Conservation (phyloP, 2,888 invertebrate species). For the Agrochola lota region DNA sequence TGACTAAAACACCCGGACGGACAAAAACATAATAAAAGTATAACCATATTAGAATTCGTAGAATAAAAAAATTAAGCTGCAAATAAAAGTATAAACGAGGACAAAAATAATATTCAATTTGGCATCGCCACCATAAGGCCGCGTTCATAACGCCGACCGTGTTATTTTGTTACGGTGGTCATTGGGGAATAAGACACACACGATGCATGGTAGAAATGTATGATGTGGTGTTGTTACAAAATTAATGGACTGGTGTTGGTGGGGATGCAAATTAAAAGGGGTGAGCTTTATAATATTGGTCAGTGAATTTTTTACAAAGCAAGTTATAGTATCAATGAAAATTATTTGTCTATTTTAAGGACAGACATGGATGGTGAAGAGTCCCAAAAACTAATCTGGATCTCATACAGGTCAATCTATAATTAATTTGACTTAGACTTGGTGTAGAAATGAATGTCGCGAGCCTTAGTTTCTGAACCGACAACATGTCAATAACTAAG, state of each 20-base stretch:
- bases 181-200: not conserved
- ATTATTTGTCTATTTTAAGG: not conserved
- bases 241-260: not conserved
- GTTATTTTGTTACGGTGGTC: constrained; percentile 10
- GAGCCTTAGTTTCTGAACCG: not conserved
- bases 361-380: too few relatives aligned
- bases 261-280: not conserved
- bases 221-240: not conserved
- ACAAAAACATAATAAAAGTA: constrained; percentile 60
- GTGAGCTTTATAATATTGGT: not conserved
- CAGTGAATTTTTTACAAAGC: not conserved
- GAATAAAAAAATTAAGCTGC: constrained; percentile 53
- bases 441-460: not conserved
- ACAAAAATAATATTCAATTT: constrained; percentile 65
- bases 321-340: not conserved
- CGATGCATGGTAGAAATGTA: not conserved
- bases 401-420: not conserved
- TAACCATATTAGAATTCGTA: constrained; percentile 59
- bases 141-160: not conserved
- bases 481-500: not conserved
- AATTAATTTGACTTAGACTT: not conserved
- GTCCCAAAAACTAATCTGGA: not conserved
- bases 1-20: constrained; percentile 44
- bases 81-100: constrained; percentile 53
- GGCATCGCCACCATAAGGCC: constrained; percentile 24